Percentiles rank a stretch among this genome's conserved stretches.
Conservation (phyloP, 2,888 invertebrate genomes). For the Pandemis cinnamomeana region DNA sequence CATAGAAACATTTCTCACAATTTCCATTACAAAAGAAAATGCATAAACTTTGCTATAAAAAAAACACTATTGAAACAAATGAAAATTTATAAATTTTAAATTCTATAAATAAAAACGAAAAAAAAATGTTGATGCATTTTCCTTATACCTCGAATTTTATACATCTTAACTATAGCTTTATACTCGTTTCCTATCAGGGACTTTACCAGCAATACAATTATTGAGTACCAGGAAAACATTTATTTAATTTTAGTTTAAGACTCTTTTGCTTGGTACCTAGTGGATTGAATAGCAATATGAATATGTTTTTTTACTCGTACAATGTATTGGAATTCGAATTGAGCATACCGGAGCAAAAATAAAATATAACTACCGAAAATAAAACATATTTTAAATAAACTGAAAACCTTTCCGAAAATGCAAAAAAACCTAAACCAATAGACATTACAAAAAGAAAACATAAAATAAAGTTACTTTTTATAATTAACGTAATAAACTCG, state of each 20-base stretch:
- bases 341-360: background rate
- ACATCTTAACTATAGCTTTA: background rate
- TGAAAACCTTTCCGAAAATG: conserved; percentile 8
- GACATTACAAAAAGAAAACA: conserved; percentile 59
- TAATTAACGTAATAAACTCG: conserved; percentile 53
- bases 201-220: background rate
- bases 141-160: background rate
- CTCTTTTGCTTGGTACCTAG: background rate
- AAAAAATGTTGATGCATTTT: conserved; percentile 13
- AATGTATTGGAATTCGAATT: background rate
- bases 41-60: background rate
- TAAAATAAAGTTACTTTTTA: conserved; percentile 56
- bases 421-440: conserved; percentile 48
- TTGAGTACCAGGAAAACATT: conserved; percentile 7
- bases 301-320: background rate
- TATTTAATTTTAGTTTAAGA: background rate
- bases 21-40: background rate
- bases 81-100: background rate
- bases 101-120: background rate
- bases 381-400: conserved; percentile 3
- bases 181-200: conserved; percentile 1
- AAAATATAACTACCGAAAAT: background rate
- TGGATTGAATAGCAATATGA: too few species aligned
- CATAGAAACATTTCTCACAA: conserved; percentile 19
- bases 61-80: background rate